Evolutionary conservation across 2,888 invertebrate species (phyloP).

Genomic region (Leptinotarsa peninsularis): DNA sequence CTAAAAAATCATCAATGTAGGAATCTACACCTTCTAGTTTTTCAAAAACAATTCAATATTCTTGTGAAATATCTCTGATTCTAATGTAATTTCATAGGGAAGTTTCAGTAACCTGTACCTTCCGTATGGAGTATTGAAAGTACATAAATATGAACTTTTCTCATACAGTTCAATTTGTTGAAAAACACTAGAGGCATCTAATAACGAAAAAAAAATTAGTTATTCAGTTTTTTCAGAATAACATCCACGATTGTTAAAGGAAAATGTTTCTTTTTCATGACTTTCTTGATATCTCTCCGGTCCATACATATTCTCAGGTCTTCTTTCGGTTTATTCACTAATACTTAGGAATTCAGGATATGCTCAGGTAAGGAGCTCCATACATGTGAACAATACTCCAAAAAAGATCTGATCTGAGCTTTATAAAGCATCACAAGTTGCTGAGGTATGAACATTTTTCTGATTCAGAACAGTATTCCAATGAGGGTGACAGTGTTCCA

Average conservation of each 20-base stretch:
- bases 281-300: background rate
- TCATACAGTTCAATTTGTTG: background rate
- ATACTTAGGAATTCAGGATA: background rate
- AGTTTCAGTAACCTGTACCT: background rate
- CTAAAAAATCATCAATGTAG: conserved; percentile 12
- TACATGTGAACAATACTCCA: too few species aligned
- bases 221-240: background rate
- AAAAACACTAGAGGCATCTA: background rate
- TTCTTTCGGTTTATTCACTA: background rate
- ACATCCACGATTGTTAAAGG: background rate
- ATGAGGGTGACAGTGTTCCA: too few species aligned
- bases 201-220: background rate
- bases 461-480: too few species aligned
- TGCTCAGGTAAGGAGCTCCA: background rate
- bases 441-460: too few species aligned
- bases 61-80: background rate
- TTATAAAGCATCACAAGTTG: too few species aligned
- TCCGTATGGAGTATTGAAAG: background rate
- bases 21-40: conserved; percentile 10
- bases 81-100: background rate
- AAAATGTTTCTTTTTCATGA: background rate
- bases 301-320: background rate
- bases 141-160: background rate
- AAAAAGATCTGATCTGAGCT: too few species aligned
- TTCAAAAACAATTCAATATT: conserved; percentile 3